These are phyloP conservation scores for Sinocyclocheilus rhinocerous DNA, from an alignment of 2,113 vertebrate genomes.

Conservation along the genomic window DNA sequence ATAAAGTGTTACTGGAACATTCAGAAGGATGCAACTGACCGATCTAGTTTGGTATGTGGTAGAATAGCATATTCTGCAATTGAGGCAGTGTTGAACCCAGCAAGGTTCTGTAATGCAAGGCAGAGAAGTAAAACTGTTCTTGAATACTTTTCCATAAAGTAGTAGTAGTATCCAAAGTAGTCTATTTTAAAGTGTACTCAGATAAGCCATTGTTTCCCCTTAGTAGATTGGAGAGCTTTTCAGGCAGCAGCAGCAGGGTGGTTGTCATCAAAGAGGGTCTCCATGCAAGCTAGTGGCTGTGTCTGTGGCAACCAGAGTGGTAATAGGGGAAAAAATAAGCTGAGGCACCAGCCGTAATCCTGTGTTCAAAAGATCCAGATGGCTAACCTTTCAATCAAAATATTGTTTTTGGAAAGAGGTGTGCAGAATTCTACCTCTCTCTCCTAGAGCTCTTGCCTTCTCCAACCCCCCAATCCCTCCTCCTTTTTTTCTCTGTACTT, in stretches of 20 bases:
- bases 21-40: neutral
- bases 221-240: conserved; percentile 28
- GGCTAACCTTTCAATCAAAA: conserved; percentile 80
- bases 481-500: conserved; percentile 61
- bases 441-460: conserved; percentile 23
- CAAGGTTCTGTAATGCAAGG: neutral
- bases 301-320: conserved; percentile 56
- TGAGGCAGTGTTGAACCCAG: neutral
- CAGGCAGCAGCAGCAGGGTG: conserved; percentile 54
- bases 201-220: conserved; percentile 18
- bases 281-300: conserved; percentile 47
- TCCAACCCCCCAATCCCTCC: conserved; percentile 19
- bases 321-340: conserved; percentile 62
- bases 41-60: neutral
- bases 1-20: neutral
- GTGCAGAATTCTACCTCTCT: conserved; percentile 53
- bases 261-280: conserved; percentile 56
- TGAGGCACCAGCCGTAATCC: conserved; percentile 77
- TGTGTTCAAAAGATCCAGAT: conserved; percentile 80
- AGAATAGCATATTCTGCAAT: neutral
- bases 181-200: neutral
- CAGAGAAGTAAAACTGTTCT: neutral
- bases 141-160: neutral
- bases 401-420: conserved; percentile 80
- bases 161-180: neutral